Base-by-base conservation (phyloP, 2,888 invertebrate species). In the Hypena proboscidalis region DNA sequence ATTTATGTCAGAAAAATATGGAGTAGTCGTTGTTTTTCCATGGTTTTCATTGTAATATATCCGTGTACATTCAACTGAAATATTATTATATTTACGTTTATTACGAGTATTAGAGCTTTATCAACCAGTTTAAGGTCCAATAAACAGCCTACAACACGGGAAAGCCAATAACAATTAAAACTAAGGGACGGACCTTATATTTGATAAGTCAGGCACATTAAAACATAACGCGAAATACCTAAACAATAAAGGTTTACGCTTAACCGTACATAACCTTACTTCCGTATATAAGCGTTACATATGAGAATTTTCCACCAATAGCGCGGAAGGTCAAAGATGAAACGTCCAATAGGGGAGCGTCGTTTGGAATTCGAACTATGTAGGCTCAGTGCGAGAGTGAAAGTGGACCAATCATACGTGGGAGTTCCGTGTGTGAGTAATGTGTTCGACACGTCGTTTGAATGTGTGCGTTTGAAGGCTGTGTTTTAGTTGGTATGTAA, bases 331-430 rank as follows among this genome's bases (percentile, higher is more conserved):
- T 87, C 87, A 86, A 70, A 77, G 68, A 69, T 70, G 53, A 70
- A 73, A 56, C 80, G 77, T 59, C 86, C 85, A 87, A 87, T 84
- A 57, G 66, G 58, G 57, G 67, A 57, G 65, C 70, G 61, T 54
- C 52, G 51, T 76, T 60, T 62, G 85, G 83, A 74, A 88, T 87
- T 80, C 80, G 58, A 83, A 87, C 85, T 86, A 85, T 85, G 89
- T 88, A 87, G 86, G 90, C 82, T 83, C 75, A 64, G 72, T 79
- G 65, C 65, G 84, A 86, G 80, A 89, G 87, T 80, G 87, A 89
- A 87, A 89, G 85, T 77, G 63, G 73, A 62, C 89, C 86, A 90
- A 90, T 89, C 65, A 80, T 67, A 61, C 44, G 64, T 67, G 67
- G 60, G 52, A 57, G 53, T 57, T 59, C 51, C 46, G 39, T 69